Percentiles rank a stretch among this genome's conserved stretches.
Conservation (phyloP, 2,113 vertebrate genomes). For the Pseudorectes ferrugineus region DNA sequence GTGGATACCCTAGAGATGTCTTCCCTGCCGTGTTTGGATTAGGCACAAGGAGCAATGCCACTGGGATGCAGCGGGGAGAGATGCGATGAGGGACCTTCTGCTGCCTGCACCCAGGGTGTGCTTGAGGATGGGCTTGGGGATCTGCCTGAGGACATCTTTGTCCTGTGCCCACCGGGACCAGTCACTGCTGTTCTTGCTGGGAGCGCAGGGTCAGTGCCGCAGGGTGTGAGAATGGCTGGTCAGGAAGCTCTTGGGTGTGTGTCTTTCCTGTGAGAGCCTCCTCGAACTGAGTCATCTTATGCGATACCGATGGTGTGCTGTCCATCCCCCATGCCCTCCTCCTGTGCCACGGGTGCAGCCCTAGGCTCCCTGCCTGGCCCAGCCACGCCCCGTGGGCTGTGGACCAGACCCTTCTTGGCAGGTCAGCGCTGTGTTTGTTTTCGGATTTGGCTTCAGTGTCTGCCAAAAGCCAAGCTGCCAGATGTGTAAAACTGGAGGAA, state of each 20-base stretch:
- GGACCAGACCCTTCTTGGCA: neutral
- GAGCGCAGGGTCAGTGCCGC: accelerated
- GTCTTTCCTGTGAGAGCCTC: slow-evolving; percentile 47
- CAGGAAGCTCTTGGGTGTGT: slow-evolving; percentile 58
- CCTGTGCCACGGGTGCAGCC: neutral
- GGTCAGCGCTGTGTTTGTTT: accelerated
- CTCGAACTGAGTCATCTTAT: neutral
- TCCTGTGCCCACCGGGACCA: accelerated
- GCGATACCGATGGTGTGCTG: accelerated
- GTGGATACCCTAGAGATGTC: neutral
- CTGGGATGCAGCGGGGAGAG: neutral
- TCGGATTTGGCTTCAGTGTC: neutral
- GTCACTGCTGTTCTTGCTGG: neutral
- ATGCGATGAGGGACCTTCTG: accelerated
- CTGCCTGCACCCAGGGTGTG: accelerated
- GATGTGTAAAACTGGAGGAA: neutral
- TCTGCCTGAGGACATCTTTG: neutral
- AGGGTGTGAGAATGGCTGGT: neutral
- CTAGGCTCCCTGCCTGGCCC: neutral
- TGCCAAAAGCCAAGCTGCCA: neutral
- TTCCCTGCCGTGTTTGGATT: neutral
- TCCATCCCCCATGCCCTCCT: accelerated
- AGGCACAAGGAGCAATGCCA: neutral
- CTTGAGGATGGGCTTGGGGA: neutral
- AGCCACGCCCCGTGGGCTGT: accelerated